These are phyloP conservation scores for Bufo bufo DNA, from an alignment of 2,113 vertebrate species.

Conservation along the genomic window DNA sequence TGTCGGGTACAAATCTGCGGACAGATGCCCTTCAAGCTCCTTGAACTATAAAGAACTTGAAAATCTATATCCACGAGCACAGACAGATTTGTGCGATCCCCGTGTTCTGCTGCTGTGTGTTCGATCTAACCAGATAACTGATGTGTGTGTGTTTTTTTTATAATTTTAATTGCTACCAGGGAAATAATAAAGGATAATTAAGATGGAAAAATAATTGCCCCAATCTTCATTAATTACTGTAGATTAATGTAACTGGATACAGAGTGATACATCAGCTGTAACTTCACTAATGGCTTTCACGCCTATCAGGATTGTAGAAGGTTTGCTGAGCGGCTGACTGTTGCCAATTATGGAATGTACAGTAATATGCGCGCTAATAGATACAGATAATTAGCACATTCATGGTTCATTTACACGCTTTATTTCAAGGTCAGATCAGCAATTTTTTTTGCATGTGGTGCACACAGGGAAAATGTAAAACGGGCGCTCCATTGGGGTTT, in stretches of 20 bases:
- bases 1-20: too few relatives aligned
- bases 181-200: neutral
- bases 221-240: neutral
- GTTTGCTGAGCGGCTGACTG: neutral
- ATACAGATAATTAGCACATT: neutral
- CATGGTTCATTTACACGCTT: neutral
- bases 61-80: too few relatives aligned
- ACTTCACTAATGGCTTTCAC: neutral
- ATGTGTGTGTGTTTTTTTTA: neutral
- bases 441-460: too few relatives aligned
- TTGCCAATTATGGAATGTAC: too few relatives aligned
- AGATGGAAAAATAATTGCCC: neutral
- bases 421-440: neutral
- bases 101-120: neutral
- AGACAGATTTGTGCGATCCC: too few relatives aligned
- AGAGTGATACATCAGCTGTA: neutral
- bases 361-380: neutral
- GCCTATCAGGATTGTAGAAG: neutral
- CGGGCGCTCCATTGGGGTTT: neutral
- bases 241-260: neutral
- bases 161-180: neutral
- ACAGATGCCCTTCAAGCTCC: too few relatives aligned
- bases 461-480: too few relatives aligned
- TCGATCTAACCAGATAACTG: neutral
- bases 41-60: too few relatives aligned